phyloP scores from a whole-genome alignment of 2,113 vertebrate genomes.

The Ciconia boyciana region DNA sequence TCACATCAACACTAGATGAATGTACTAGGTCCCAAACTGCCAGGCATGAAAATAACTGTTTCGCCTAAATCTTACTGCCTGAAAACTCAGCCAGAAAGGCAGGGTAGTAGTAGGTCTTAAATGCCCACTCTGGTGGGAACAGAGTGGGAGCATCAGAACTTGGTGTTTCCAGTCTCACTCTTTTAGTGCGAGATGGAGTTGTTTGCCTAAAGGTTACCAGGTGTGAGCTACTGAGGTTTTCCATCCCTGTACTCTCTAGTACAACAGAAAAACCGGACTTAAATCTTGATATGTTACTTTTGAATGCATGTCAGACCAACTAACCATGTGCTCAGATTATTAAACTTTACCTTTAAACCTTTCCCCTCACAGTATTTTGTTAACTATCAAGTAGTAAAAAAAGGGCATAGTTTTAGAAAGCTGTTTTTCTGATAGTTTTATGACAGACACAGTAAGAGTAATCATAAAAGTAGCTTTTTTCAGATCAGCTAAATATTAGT shows the following conservation, averaged over 20 bases:
- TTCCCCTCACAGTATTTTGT: not conserved
- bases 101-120: not conserved
- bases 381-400: not conserved
- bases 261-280: not conserved
- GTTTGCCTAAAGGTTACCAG: not conserved
- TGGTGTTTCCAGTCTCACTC: not conserved
- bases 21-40: fast-evolving
- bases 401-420: not conserved
- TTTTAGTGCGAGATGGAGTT: not conserved
- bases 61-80: not conserved
- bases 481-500: not conserved
- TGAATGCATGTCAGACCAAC: not conserved
- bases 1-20: not conserved
- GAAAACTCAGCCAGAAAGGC: not conserved
- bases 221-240: not conserved
- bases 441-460: not conserved
- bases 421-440: not conserved
- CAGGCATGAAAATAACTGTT: not conserved
- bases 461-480: not conserved
- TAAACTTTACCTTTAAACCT: not conserved
- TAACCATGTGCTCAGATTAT: not conserved
- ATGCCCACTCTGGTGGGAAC: not conserved
- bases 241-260: not conserved
- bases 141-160: not conserved
- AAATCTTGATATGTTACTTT: not conserved